phyloP scores from a whole-genome alignment of 1,140 invertebrate genomes.

The Melitaea cinxia region DNA sequence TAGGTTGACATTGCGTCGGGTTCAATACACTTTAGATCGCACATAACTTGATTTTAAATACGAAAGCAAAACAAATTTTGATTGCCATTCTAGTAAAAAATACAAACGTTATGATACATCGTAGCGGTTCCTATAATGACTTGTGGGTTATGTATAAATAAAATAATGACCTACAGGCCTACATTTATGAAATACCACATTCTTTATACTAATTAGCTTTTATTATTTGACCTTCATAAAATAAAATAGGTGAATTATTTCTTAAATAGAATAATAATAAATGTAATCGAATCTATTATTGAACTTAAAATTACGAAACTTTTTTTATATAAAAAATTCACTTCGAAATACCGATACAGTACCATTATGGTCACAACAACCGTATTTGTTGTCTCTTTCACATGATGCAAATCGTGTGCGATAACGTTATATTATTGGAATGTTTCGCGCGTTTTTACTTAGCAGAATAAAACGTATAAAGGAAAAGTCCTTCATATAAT shows the following conservation, averaged over 20 bases:
- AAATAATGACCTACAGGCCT: constrained; percentile 28
- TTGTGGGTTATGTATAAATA: constrained; percentile 9
- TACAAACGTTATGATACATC: neutral
- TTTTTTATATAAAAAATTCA: neutral
- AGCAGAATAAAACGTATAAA: neutral
- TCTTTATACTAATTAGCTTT: constrained; percentile 17
- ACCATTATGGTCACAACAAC: constrained; percentile 11
- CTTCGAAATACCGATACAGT: constrained; percentile 13
- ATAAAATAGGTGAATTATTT: neutral
- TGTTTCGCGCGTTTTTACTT: constrained; percentile 35
- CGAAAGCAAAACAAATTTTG: constrained; percentile 7
- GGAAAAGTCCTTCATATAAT: constrained; percentile 2
- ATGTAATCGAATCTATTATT: neutral
- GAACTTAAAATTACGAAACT: neutral
- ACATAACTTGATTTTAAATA: constrained; percentile 32
- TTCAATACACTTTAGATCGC: constrained; percentile 69
- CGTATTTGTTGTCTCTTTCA: constrained; percentile 11
- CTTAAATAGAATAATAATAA: neutral
- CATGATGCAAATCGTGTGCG: constrained; percentile 3
- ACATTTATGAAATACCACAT: constrained; percentile 23
- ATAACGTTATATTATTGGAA: constrained; percentile 22
- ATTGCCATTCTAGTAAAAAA: neutral
- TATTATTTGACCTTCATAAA: constrained; percentile 25
- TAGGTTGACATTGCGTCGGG: constrained; percentile 68
- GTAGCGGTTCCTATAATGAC: neutral